Base-by-base conservation (phyloP, 2,797 vertebrate species). In the Tolypeutes matacus region DNA sequence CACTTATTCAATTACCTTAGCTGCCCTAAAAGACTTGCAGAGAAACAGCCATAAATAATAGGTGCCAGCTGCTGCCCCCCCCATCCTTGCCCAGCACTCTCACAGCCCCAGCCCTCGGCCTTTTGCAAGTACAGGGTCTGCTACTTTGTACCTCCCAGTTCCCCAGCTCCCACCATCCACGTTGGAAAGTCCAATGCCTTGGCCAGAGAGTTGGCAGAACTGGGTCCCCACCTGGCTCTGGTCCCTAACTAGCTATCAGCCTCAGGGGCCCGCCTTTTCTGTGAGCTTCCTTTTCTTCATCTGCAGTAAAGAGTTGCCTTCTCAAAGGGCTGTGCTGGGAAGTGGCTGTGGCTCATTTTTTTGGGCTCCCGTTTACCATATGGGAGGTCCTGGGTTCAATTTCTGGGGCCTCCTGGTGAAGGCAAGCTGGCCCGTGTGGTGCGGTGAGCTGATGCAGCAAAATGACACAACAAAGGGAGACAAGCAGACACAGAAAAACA, bases 1-100 rank as follows among this genome's bases (percentile, higher is more conserved):
- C 96, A 82, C 90, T 97, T 85, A 96, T 96, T 97, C 97, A 96
- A 96, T 97, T 96, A 96, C 95, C 95, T 92, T 49, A n/a, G 36
- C 0, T 8, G 93, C 94, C 97, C 96, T 96, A 92, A 95, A 96
- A 94, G 96, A 94, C 92, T 89, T 27, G 0, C n/a, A 51, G 75
- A 93, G 64, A 95, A 96, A 89, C 86, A 78, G 92, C 80, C 89
- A 95, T 95, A 96, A 96, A 96, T 94, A 95, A 95, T 20, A 23
- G 0, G 2, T 0, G 0, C 64, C 82, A 49, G 89, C 84, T 5
- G 0, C 83, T 70, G 65, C 88, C 13, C 1, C 96, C 14, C 11
- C 65, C 75, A n/a, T 60, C 84, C 34, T 11, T 21, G 65, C 46
- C 53, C 60, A 3, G 29, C 36, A 0, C 67, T 39, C 67, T 53